phyloP scores from a whole-genome alignment of 30 jellyfish, hydroid and myxozoan genomes.

The Rhopilema esculentum region DNA sequence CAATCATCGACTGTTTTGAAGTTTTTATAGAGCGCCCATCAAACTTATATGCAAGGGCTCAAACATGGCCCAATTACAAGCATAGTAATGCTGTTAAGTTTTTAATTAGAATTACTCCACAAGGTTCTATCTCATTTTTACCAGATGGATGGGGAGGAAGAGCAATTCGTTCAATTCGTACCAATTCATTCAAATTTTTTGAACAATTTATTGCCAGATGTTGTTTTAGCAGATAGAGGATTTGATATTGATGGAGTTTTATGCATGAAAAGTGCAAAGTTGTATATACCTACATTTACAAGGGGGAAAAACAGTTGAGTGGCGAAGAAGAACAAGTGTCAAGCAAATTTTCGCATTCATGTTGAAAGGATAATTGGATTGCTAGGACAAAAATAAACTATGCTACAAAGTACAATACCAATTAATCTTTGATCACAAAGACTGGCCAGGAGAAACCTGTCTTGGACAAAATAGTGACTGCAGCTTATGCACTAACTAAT shows the following conservation, averaged over 20 bases:
- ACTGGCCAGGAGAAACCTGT: slow-evolving; percentile 14
- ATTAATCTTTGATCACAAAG: slow-evolving; percentile 9
- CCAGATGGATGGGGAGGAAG: slow-evolving; percentile 72
- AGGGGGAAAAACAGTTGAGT: slow-evolving; percentile 49
- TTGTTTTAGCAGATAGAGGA: slow-evolving; percentile 49
- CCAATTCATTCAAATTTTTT: slow-evolving; percentile 14
- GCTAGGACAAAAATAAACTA: slow-evolving; percentile 53
- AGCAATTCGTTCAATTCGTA: slow-evolving; percentile 25
- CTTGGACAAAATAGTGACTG: slow-evolving; percentile 27
- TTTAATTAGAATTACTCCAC: slow-evolving; percentile 63
- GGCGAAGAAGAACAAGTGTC: slow-evolving; percentile 32
- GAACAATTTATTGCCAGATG: slow-evolving; percentile 40
- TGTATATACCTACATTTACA: slow-evolving; percentile 37
- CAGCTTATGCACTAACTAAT: slow-evolving; percentile 14
- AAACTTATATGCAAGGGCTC: slow-evolving; percentile 35
- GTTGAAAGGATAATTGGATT: slow-evolving; percentile 65
- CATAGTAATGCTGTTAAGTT: slow-evolving; percentile 42
- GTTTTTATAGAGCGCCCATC: slow-evolving; percentile 54
- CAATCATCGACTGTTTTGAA: slow-evolving; percentile 52
- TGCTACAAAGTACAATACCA: slow-evolving; percentile 45
- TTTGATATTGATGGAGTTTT: slow-evolving; percentile 19
- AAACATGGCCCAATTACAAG: slow-evolving; percentile 50
- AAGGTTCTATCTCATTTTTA: slow-evolving; percentile 47
- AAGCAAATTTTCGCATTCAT: slow-evolving; percentile 58
- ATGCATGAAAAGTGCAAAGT: slow-evolving; percentile 19